These are phyloP conservation scores for Diadromus collaris DNA, from an alignment of 2,888 invertebrate species.

Conservation along the genomic window DNA sequence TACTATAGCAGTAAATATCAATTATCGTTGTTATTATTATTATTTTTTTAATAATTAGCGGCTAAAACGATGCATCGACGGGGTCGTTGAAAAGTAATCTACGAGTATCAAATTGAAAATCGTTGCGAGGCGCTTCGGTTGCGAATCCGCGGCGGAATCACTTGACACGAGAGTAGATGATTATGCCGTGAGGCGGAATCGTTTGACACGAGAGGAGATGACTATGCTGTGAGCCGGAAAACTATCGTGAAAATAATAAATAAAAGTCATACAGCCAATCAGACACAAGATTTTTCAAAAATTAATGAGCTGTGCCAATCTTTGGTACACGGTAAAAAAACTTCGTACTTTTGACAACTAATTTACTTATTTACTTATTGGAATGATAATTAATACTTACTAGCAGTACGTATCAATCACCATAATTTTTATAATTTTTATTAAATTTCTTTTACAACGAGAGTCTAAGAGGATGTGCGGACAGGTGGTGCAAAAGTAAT, in stretches of 20 bases:
- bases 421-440: neutral
- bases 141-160: constrained; percentile 10
- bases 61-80: neutral
- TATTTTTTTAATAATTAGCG: neutral
- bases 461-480: neutral
- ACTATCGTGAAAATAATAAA: too few relatives aligned
- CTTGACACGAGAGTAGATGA: too few relatives aligned
- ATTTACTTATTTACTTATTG: too few relatives aligned
- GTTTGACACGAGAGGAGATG: constrained; percentile 7
- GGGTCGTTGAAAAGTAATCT: constrained; percentile 48
- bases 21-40: neutral
- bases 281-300: too few relatives aligned
- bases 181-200: too few relatives aligned
- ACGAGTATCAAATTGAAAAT: constrained; percentile 41
- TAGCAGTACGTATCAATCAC: neutral
- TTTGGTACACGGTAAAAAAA: too few relatives aligned
- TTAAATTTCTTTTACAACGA: neutral
- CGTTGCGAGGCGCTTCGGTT: constrained; percentile 26
- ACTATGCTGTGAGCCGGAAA: constrained; percentile 55
- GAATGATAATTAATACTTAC: constrained; percentile 2
- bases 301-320: too few relatives aligned
- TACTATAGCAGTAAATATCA: neutral
- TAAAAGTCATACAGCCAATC: too few relatives aligned
- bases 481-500: constrained; percentile 43
- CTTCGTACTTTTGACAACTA: too few relatives aligned